Evolutionary conservation across 2,888 invertebrate genomes (phyloP), one percentile per base, ranked within the genome.

Genomic region (Synanthedon andrenaeformis): DNA sequence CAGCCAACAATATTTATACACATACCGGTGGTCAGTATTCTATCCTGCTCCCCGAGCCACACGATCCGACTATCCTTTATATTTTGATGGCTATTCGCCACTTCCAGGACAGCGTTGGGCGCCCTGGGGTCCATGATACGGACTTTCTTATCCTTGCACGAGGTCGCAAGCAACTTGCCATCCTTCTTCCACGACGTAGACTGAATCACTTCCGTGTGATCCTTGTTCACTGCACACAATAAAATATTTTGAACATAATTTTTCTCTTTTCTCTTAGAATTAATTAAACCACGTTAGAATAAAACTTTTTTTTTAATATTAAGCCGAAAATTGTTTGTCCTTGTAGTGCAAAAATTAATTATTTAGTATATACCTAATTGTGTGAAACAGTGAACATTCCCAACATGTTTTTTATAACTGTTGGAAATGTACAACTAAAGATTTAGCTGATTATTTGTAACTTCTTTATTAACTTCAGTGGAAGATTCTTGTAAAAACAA

Each of bases 61-160:
- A 96, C 92, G 1, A 97, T 91, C 55, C 97, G 88, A 2, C 96
- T 96, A 69, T 97, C 97, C 78, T 96, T 96, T 60, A 96, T 94
- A 72, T 94, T 96, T 75, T 94, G 94, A 80, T 97, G 96, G 66
- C 96, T 95, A 64, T 91, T 91, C 0, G 92, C 91, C 4, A 89
- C 86, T 65, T 89, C 88, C 53, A 91, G 77, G 55, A 92, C 91
- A 0, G 91, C 81, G 17, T 84, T 79, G 0, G 89, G 69, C 1
- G 88, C 88, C 41, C 96, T 88, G 0, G 97, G 96, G 80, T 98
- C 96, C 63, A 96, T 88, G 42, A 98, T 90, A 53, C 97, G 90
- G 1, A 98, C 90, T 77, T 92, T 92, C 74, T 96, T 95, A 78
- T 98, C 98, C 79, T 97, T 97, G 79, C 96, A 95, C 1, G 96